Base-by-base conservation (phyloP, 2,113 vertebrate species). In the Ondatra zibethicus region DNA sequence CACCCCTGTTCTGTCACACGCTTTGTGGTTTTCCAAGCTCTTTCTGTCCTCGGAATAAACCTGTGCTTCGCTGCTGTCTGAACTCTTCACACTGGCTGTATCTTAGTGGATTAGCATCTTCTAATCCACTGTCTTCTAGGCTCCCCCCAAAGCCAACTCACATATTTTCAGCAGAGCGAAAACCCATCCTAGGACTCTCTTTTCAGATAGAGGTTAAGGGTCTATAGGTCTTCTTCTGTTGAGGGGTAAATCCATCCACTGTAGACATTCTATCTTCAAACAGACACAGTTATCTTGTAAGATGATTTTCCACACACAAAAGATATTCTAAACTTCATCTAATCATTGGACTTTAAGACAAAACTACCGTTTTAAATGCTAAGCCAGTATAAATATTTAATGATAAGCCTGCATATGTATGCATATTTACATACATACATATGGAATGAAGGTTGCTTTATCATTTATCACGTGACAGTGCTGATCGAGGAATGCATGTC, bases 151-250 rank as follows among this genome's bases (percentile, higher is more conserved):
- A 36, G 17, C 31, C 50, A 81, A 55, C 16, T 42, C 58, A 29
- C 29, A 73, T 25, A 89, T 76, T 92, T 94, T 92, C 96, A 93
- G 36, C 7, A 63, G 29, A 72, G 31, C 29, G 50, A 84, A 97
- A 96, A 82, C 3, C 7, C 25, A 58, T 92, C 78, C 0, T 76
- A n/a, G 1, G 66, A 61, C 29, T 76, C 27, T 68, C 25, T 42
- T 84, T 78, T 65, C 47, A 45, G 82, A 88, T 70, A 70, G 13
- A 21, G 47, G 61, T n/a, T 82, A 77, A 89, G 21, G 36, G 29
- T 81, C 47, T 77, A 5, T 63, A 68, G 76, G 21, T n/a, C 45
- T 39, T 81, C 87, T 72, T 91, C n/a, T 78, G 45, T 95, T 77
- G 77, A 72, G 70, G 42, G 82, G 80, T 88, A 90, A 94, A 61